Evolutionary conservation across 2,888 invertebrate species (phyloP).

Genomic region (Heliconius sara): DNA sequence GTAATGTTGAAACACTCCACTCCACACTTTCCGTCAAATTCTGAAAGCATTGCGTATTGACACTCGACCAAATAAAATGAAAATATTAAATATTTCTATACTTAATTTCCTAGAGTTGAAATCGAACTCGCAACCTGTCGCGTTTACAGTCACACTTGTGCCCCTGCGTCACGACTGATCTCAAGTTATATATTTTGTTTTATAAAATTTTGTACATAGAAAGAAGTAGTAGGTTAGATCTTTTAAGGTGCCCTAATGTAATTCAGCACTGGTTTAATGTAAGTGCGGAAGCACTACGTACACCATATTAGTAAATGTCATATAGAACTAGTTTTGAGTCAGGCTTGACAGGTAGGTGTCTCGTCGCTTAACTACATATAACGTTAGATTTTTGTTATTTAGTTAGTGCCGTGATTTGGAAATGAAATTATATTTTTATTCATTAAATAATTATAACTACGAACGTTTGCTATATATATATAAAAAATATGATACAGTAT

Average conservation of each 20-base stretch:
- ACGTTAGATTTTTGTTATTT: slow-evolving; percentile 10
- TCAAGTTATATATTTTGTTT: no score
- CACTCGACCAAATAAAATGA: no score
- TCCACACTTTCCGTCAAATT: no score
- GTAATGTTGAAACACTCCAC: no score
- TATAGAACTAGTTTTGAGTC: slow-evolving; percentile 32
- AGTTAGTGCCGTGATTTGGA: background rate
- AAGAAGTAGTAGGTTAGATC: background rate
- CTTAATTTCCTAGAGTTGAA: no score
- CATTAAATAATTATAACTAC: background rate
- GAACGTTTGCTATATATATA: no score
- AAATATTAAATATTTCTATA: no score
- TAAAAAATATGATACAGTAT: no score
- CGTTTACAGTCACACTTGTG: no score
- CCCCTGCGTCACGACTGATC: no score
- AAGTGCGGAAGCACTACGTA: slow-evolving; percentile 34
- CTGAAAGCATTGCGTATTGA: no score
- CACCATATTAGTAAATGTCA: slow-evolving; percentile 34
- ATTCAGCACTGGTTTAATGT: slow-evolving; percentile 30
- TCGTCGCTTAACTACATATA: background rate
- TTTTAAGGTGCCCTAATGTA: slow-evolving; percentile 20
- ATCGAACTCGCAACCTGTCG: no score
- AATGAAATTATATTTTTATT: background rate
- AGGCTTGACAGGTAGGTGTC: background rate
- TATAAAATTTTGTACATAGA: background rate